phyloP scores from a whole-genome alignment of 2,113 vertebrate species.

The Chloroceryle aenea region DNA sequence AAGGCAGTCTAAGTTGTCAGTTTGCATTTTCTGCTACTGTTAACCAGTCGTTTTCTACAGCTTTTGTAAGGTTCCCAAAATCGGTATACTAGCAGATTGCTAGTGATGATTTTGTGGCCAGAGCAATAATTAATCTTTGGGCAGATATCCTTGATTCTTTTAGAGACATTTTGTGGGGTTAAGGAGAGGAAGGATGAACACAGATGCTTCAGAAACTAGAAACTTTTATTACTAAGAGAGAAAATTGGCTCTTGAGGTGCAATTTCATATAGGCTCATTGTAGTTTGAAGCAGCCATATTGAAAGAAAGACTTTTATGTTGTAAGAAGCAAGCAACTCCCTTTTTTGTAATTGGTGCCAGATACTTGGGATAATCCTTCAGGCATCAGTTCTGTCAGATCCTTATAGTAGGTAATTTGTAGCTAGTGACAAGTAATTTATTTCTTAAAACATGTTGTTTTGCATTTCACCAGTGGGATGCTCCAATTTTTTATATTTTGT shows the following conservation, averaged over 20 bases:
- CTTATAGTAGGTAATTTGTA: not conserved
- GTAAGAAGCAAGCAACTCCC: not conserved
- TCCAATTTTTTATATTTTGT: not conserved
- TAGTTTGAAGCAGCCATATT: not conserved
- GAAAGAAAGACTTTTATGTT: not conserved
- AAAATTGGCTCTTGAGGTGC: not conserved
- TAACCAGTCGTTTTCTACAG: not conserved
- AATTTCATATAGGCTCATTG: not conserved
- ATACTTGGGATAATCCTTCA: not conserved
- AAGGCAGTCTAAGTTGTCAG: not conserved
- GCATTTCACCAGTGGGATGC: not conserved
- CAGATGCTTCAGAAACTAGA: not conserved
- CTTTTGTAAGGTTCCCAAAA: not conserved
- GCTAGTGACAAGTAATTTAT: not conserved
- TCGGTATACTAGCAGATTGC: not conserved
- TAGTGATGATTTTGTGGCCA: not conserved
- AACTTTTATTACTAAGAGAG: not conserved
- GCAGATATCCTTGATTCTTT: not conserved
- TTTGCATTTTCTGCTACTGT: not conserved
- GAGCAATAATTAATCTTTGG: not conserved
- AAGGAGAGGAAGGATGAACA: not conserved
- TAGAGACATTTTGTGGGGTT: not conserved
- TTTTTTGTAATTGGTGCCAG: not conserved
- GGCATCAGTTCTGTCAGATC: not conserved
- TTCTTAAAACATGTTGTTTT: not conserved